A percentile compares a stretch with the other conserved stretches of the same genome.
Evolutionary conservation across 2,888 invertebrate species (phyloP).

Genomic region (Papilio gigon): DNA sequence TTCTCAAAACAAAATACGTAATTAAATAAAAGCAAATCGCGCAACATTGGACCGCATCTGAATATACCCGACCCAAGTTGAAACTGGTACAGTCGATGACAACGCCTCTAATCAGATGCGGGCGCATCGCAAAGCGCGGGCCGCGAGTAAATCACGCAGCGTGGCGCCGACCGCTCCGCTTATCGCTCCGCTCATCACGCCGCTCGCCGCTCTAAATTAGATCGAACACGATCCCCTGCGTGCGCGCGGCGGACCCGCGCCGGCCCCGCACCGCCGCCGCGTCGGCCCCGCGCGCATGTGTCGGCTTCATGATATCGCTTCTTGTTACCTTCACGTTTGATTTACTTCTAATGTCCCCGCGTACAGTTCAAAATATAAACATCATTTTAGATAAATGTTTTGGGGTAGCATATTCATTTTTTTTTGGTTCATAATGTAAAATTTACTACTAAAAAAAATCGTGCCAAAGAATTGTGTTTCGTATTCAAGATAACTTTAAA

Average conservation of each 20-base stretch:
- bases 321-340: constrained; percentile 42
- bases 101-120: constrained; percentile 45
- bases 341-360: constrained; percentile 44
- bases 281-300: constrained; percentile 56
- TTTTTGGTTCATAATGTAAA: not conserved
- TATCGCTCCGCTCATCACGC: constrained; percentile 61
- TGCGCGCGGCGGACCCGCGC: not conserved
- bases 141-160: constrained; percentile 71
- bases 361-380: constrained; percentile 17
- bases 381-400: not conserved
- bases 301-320: constrained; percentile 58
- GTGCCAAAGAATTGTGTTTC: not conserved
- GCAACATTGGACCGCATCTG: not conserved
- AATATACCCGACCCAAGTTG: not conserved
- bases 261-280: not conserved
- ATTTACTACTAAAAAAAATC: not conserved
- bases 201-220: constrained; percentile 68
- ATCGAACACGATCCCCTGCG: constrained; percentile 53
- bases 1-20: not conserved
- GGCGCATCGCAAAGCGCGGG: constrained; percentile 43
- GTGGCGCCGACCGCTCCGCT: constrained; percentile 56
- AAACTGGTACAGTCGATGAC: constrained; percentile 28
- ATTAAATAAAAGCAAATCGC: not conserved
- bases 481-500: not conserved
- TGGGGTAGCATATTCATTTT: not conserved